Evolutionary conservation across 2,113 vertebrate genomes (phyloP), one percentile per base, ranked within the genome.

Genomic region (Phyllopteryx taeniolatus): DNA sequence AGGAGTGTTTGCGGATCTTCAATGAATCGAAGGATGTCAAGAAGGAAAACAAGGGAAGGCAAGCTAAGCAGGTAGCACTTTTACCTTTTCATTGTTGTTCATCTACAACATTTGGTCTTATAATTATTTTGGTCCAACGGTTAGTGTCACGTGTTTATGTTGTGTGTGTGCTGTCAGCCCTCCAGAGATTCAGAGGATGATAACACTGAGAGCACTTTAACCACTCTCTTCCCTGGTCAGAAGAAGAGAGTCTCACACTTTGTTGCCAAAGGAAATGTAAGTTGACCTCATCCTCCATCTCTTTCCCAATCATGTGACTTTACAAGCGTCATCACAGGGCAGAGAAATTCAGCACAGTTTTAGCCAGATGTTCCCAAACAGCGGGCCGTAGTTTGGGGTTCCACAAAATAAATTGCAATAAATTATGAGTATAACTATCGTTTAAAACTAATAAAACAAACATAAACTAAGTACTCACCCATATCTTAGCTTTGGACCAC

Each of bases 1-100:
- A 99, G 80, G 98, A 99, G 85, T 99, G 98, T 73, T 91, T 99
- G 46, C 81, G 96, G 76, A 98, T 99, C 74, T 99, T 99, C 84
- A 96, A 98, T 0, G 98, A 99, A 78, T 97, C 96, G 20, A 95
- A 93, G 6, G 94, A 95, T 4, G 94, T 98, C 76, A 99, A 98
- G 91, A 95, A 80, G 0, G 96, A 98, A 85, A 95, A 98, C 91
- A 97, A 96, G 75, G 96, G 97, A 64, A 94, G 97, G 59, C 93
- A 96, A 89, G 90, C 92, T 0, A 97, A 95, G 71, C 95, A 96
- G 97, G 96, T 98, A 93, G 47, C 47, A 4, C 0, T 22, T 2
- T 59, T 61, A 53, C 19, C 66, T 65, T 1, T 61, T 19, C 27
- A 2, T 27, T 15, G 11, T 17, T 43, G 19, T 66, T 1, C 8